These are phyloP conservation scores for Euphonia xanthogaster DNA, from an alignment of 2,797 vertebrate species.

Conservation along the genomic window DNA sequence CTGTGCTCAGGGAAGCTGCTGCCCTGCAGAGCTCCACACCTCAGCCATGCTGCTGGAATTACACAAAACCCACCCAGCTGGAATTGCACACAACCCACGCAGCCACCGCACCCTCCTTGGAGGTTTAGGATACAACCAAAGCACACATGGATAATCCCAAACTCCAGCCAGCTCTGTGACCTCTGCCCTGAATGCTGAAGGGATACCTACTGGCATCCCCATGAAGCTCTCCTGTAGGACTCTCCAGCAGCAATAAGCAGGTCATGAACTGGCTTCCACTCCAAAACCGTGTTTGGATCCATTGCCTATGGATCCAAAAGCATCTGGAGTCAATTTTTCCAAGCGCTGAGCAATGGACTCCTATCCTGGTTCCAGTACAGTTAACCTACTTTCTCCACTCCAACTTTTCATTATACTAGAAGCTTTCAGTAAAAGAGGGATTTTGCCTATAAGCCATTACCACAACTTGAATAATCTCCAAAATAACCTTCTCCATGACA, in stretches of 20 bases:
- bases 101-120: rapidly evolving
- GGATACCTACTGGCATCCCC: neutral
- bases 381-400: neutral
- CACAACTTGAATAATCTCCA: neutral
- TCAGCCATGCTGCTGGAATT: neutral
- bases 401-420: neutral
- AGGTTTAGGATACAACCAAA: neutral
- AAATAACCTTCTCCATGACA: neutral
- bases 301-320: neutral
- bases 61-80: rapidly evolving
- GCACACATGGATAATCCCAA: neutral
- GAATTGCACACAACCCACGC: rapidly evolving
- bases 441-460: neutral
- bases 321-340: constrained; percentile 21
- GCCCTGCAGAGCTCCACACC: neutral
- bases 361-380: neutral
- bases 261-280: neutral
- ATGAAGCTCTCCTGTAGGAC: rapidly evolving
- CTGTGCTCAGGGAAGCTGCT: neutral
- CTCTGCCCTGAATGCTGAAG: neutral
- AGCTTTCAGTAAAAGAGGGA: constrained; percentile 5
- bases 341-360: neutral
- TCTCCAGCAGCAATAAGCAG: neutral
- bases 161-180: neutral
- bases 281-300: neutral